Evolutionary conservation across 2,113 vertebrate genomes (phyloP).

Genomic region (Athene cunicularia): DNA sequence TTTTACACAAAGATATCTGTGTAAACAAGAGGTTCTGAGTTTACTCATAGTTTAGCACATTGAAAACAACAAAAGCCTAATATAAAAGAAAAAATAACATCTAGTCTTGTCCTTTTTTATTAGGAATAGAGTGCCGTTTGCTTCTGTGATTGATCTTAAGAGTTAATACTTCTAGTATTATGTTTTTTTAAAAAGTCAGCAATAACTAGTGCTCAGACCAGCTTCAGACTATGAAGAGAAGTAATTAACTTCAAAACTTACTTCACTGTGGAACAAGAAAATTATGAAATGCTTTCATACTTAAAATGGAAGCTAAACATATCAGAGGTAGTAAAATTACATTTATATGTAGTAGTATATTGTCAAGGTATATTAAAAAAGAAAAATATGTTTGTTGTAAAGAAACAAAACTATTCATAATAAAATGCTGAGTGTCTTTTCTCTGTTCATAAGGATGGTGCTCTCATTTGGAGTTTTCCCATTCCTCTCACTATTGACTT

Average conservation of each 20-base stretch:
- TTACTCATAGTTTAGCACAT: not conserved
- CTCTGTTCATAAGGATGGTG: not conserved
- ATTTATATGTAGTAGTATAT: not conserved
- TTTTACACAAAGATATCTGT: not conserved
- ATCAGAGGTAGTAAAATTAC: not conserved
- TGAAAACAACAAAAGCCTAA: not conserved
- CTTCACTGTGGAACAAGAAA: not conserved
- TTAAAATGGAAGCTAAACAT: not conserved
- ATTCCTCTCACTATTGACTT: not conserved
- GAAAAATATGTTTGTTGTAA: not conserved
- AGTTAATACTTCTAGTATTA: not conserved
- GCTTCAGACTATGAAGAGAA: not conserved
- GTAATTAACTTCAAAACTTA: not conserved
- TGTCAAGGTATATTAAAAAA: not conserved
- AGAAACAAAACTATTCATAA: not conserved
- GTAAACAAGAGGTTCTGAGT: not conserved
- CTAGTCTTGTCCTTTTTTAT: not conserved
- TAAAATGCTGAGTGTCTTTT: not conserved
- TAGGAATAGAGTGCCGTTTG: not conserved
- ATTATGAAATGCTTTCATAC: not conserved
- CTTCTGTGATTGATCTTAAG: not conserved
- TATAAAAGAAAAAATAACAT: not conserved
- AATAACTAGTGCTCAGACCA: not conserved
- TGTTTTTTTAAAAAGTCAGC: not conserved
- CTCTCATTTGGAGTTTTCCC: not conserved